Evolutionary conservation across 2,888 invertebrate genomes (phyloP), one percentile per base, ranked within the genome.

Genomic region (Platycheirus albimanus): DNA sequence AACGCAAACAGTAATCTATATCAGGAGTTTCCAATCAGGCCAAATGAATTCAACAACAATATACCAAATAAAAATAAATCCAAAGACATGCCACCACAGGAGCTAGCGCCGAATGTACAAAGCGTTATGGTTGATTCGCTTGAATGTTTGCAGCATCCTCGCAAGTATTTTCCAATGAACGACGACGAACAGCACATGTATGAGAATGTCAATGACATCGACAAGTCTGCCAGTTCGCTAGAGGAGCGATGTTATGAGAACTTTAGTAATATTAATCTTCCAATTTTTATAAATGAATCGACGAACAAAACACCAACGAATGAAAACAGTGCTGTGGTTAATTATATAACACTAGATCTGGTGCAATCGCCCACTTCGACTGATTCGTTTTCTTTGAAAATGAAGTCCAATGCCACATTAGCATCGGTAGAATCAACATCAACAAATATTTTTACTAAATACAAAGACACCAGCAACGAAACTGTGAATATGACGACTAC

Each of bases 1-100:
- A 91, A 87, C 86, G 89, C 64, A 88, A 89, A 86, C 51, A 86
- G 92, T 43, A 93, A 93, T 89, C 89, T 93, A 1, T 93, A 93
- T 87, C 93, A 93, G 86, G 93, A 93, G 75, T 93, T 93, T 86
- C 93, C 92, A 4, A 51, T 87, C 81, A 66, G 86, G 83, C 43
- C 85, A 33, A 87, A 86, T 66, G 89, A 89, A 24, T 85, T 87
- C 30, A 87, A 85, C 19, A 86, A 86, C 47, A 87, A 87, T 47
- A 66, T 85, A 1, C 58, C 87, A 28, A 78, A 86, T 28, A 88
- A 87, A 67, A 87, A 86, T 43, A 84, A 87, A 51, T 87, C 88
- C 3, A 71, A 88, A 2, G 91, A 91, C 76, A 84, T 89, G 45
- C 90, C 91, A 13, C 91, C 91, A 2, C 87, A 88, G 45, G 91